Evolutionary conservation across 1,140 invertebrate species (phyloP), one percentile per base, ranked within the genome.

Genomic region (Drosophila teissieri): DNA sequence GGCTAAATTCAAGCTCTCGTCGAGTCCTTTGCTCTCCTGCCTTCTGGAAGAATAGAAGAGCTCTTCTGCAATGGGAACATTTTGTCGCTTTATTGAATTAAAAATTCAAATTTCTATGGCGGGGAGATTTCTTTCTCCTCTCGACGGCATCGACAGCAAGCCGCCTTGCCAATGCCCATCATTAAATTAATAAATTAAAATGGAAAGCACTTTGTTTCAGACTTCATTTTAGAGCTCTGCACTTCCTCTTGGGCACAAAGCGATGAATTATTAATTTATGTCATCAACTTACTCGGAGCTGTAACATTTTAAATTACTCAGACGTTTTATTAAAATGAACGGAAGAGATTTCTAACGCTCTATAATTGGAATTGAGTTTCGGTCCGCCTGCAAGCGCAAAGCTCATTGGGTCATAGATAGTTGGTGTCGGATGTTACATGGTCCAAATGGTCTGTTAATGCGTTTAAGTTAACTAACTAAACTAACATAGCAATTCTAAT

Each of bases 181-280:
- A 88, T 88, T 88, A 90, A 88, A 88, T 88, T 89, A 89, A 88
- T 88, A 88, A 88, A 88, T 88, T 89, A 89, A 84, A 88, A 88
- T 89, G 77, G 61, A 88, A 89, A 88, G 84, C 84, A 88, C 84
- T 88, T 89, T 89, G 77, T 84, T 89, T 88, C 75, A 89, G 63
- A 58, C 54, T 49, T 51, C 48, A 19, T 65, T 19, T 48, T 7
- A 4, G 31, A 67, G 52, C 17, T 2, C 40, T n/a, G 3, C 7
- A 40, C 40, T 39, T 2, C n/a, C 31, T 45, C 52, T 24, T 12
- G 48, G 40, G 1, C 55, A 77, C 73, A 77, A 77, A 69, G 73
- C 56, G 61, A 60, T 78, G 55, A 88, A 83, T 89, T 80, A 88
- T 88, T 70, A 78, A 83, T 83, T 88, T 88, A 88, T 80, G 83